These are phyloP conservation scores for Murina feae DNA, from an alignment of 2,113 vertebrate genomes.

Conservation along the genomic window DNA sequence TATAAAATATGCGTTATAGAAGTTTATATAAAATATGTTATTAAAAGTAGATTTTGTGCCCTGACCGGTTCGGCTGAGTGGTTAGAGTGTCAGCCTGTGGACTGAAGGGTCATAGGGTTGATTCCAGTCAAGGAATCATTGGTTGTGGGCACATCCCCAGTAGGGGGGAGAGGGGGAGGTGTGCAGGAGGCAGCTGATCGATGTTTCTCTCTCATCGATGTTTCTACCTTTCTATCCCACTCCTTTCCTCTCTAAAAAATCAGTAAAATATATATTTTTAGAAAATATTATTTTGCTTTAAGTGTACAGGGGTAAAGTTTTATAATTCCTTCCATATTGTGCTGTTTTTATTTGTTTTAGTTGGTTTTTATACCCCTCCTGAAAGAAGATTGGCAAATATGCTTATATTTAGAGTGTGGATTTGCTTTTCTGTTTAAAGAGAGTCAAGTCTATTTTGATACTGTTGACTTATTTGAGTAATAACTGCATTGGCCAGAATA, in stretches of 20 bases:
- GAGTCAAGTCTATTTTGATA: background rate
- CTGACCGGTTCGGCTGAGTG: too few species aligned
- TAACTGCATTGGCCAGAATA: background rate
- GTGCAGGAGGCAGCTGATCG: too few species aligned
- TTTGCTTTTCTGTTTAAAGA: slow-evolving; percentile 53
- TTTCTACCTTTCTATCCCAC: too few species aligned
- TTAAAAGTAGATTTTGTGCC: background rate
- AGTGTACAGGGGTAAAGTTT: background rate
- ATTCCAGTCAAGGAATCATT: too few species aligned
- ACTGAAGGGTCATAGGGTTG: too few species aligned
- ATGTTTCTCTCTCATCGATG: too few species aligned
- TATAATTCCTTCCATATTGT: background rate
- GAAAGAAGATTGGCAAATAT: background rate
- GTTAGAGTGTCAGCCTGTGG: too few species aligned
- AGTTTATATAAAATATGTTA: background rate
- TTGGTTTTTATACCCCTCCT: background rate
- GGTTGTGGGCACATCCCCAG: too few species aligned
- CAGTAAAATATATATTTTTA: too few species aligned
- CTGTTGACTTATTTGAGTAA: slow-evolving; percentile 5
- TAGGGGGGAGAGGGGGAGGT: too few species aligned
- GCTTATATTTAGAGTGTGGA: background rate
- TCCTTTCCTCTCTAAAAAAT: too few species aligned
- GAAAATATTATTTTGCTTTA: background rate
- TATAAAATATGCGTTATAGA: background rate
- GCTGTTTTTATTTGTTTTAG: background rate